Evolutionary conservation across 2,113 vertebrate genomes (phyloP).

Genomic region (Podiceps cristatus): DNA sequence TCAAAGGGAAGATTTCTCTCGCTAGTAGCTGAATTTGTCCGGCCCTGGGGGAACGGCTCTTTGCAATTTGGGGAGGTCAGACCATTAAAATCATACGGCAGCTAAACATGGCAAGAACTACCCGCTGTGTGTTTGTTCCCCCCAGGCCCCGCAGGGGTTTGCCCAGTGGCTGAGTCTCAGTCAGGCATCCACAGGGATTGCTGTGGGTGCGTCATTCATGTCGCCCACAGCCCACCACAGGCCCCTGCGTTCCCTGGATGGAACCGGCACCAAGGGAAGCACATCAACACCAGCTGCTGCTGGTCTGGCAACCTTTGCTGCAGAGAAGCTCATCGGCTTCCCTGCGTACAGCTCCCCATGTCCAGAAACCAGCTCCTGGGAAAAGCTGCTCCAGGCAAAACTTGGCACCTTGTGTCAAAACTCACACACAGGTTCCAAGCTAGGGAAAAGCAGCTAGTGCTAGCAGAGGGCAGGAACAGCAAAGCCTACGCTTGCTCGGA

Average conservation of each 20-base stretch:
- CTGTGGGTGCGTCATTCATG: accelerated
- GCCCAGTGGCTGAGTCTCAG: neutral
- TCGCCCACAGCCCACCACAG: neutral
- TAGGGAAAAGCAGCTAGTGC: neutral
- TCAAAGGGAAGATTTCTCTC: neutral
- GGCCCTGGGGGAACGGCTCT: neutral
- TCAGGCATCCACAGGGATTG: neutral
- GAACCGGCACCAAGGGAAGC: neutral
- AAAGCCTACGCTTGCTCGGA: neutral
- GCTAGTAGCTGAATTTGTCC: neutral
- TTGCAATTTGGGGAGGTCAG: neutral
- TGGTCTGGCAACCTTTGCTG: accelerated
- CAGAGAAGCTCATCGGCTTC: neutral
- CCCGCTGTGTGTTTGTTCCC: neutral
- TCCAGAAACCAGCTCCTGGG: neutral
- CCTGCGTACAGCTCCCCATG: neutral
- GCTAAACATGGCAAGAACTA: neutral
- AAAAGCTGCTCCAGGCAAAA: neutral
- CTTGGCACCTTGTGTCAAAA: neutral
- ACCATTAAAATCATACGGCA: neutral
- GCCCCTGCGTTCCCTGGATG: neutral
- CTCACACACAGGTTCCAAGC: neutral
- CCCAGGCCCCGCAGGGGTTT: neutral
- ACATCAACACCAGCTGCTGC: neutral
- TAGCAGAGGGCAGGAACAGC: neutral